Evolutionary conservation across 2,888 invertebrate species (phyloP), one percentile per base, ranked within the genome.

Genomic region (Venustoraphidia nigricollis): DNA sequence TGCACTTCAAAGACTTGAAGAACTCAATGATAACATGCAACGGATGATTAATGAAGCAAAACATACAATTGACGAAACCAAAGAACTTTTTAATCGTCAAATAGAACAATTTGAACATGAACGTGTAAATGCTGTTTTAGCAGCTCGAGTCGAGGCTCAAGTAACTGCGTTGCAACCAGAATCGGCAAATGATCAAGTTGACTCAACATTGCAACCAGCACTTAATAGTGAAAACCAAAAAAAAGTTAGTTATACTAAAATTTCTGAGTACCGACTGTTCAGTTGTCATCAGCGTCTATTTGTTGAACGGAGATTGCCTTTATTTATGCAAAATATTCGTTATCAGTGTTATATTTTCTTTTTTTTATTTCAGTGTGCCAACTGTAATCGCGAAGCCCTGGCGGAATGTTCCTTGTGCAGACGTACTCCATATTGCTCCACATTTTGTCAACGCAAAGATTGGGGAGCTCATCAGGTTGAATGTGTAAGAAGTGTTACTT

Each of bases 371-470:
- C 60, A 90, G 87, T 91, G 91, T 67, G 87, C 87, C 45, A 91
- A 91, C 64, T 91, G 91, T 63, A 87, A 90, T 65, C 75, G 90
- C 51, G 89, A 88, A 62, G 90, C 90, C 9, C 76, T 84, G 45
- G 87, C 88, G 0, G 89, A 90, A 63, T 91, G 91, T 63, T 90
- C 90, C 0, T 68, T 89, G 39, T 91, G 91, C 60, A 76, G 89
- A 45, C 76, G 85, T 52, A 89, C 89, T 10, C 88, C 88, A 10
- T 91, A 91, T 65, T 91, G 91, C 64, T 89, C 90, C 8, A 86
- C 84, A 4, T 90, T 87, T 67, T 91, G 91, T 66, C 90, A 91
- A 67, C 79, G 88, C 54, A 90, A 89, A 65, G 90, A 91, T 68
- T 91, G 90, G 90, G 80, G 79, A 11, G 77, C 83, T 37, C 90